Evolutionary conservation across 2,113 vertebrate species (phyloP).

Genomic region (Bujurquina vittata): DNA sequence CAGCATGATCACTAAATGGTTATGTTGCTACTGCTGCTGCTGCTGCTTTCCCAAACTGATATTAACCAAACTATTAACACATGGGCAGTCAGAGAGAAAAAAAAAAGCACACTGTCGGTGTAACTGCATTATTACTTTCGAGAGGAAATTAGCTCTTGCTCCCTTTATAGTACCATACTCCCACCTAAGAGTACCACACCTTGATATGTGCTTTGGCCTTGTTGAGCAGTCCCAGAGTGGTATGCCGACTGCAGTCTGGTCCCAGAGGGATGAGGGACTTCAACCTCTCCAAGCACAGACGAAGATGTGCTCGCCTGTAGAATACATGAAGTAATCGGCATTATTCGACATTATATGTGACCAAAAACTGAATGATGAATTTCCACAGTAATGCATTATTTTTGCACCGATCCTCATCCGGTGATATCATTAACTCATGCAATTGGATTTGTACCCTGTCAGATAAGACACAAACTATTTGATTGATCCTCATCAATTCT

Average conservation of each 20-base stretch:
- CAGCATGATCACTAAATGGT: background rate
- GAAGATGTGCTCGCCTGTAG: slow-evolving; percentile 93
- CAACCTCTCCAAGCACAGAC: slow-evolving; percentile 93
- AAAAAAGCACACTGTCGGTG: background rate
- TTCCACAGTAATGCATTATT: slow-evolving; percentile 7
- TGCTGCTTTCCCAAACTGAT: background rate
- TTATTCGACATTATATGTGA: background rate
- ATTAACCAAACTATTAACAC: background rate
- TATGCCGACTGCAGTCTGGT: slow-evolving; percentile 93
- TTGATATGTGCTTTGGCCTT: slow-evolving; percentile 98
- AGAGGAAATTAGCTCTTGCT: background rate
- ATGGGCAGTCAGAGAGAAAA: background rate
- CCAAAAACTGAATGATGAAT: background rate
- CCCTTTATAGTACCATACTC: background rate
- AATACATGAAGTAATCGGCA: slow-evolving; percentile 2
- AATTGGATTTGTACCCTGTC: slow-evolving; percentile 16
- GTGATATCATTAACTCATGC: slow-evolving; percentile 6
- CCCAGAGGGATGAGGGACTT: slow-evolving; percentile 96
- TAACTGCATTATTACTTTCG: background rate
- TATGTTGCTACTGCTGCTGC: background rate
- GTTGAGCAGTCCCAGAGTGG: slow-evolving; percentile 95
- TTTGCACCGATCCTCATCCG: slow-evolving; percentile 5
- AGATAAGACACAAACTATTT: slow-evolving; percentile 4
- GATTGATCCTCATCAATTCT: slow-evolving; percentile 13
- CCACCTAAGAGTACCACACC: slow-evolving; percentile 75